phyloP scores from a whole-genome alignment of 2,888 invertebrate species.

The Ormyrus nitidulus region DNA sequence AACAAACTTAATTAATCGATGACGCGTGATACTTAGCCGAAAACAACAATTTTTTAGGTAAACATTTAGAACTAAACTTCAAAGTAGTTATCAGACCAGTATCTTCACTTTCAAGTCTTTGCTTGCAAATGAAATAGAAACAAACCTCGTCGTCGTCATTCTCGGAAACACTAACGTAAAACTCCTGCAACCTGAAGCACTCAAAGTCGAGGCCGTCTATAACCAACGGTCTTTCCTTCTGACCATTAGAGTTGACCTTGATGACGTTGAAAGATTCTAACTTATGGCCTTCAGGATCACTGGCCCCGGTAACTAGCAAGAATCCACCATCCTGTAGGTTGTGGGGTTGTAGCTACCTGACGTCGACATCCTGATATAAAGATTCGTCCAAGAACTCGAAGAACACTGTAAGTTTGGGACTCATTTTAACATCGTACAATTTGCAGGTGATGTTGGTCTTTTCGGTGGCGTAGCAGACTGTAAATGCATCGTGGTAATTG shows the following conservation, averaged over 20 bases:
- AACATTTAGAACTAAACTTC: constrained; percentile 32
- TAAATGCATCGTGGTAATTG: neutral
- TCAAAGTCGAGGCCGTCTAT: constrained; percentile 11
- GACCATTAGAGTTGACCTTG: constrained; percentile 28
- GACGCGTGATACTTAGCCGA: neutral
- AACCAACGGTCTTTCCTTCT: constrained; percentile 9
- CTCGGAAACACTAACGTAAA: constrained; percentile 25
- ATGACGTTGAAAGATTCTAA: constrained; percentile 32
- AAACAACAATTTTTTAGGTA: constrained; percentile 1
- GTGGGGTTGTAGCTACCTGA: constrained; percentile 31
- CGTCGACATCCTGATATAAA: neutral
- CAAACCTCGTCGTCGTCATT: constrained; percentile 37
- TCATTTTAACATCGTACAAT: constrained; percentile 13
- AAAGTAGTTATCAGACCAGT: neutral
- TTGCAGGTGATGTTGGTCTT: constrained; percentile 35
- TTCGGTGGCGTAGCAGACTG: constrained; percentile 26
- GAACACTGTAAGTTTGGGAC: neutral
- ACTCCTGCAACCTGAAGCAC: neutral
- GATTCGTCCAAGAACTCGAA: constrained; percentile 20
- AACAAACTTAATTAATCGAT: neutral
- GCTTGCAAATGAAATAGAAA: constrained; percentile 39
- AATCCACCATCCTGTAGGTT: constrained; percentile 32
- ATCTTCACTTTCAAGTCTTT: too few species aligned
- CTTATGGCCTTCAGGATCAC: neutral
- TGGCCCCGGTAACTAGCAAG: constrained; percentile 27